Evolutionary conservation across 1,140 invertebrate genomes (phyloP), one percentile per base, ranked within the genome.

Genomic region (Polyergus mexicanus): DNA sequence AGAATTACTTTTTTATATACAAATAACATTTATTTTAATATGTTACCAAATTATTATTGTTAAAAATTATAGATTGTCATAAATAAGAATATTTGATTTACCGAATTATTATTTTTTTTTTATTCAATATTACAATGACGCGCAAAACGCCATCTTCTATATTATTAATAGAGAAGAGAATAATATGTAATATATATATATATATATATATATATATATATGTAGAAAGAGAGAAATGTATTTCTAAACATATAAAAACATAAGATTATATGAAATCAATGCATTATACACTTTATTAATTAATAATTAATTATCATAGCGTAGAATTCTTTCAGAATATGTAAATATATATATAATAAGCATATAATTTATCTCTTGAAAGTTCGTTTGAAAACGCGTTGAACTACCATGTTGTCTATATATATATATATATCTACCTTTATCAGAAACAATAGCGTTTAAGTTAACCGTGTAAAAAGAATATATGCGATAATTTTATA

Each of bases 321-420:
- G 28, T 60, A 51, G 0, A 51, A 47, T 54, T 25, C 19, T 41
- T 32, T 28, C 25, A 3, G 16, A 8, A 1, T 47, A 16, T 16
- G 66, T 4, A 32, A 3, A 32, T 32, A 32, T 32, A 32, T 32
- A 32, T 72, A 19, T 32, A 3, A 51, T 1, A 8, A 58, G 7
- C 44, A 78, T n/a, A 25, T 6, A 35, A 60, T 51, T 63, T 8
- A 22, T 51, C 41, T 69, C 19, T 11, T 19, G 5, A 69, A 69
- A 32, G 54, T 56, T 51, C 4, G 54, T 69, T 69, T 62, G 13
- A 60, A 47, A 75, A 76, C 22, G 8, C 74, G 62, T 75, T 22
- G 22, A 80, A 81, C 56, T 58, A 76, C 66, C 54, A 51, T 74
- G 16, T 58, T 69, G 56, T 41, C 5, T 76, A 76, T 76, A 54